These are phyloP conservation scores for Eupithecia dodoneata DNA, from an alignment of 2,888 invertebrate species.

Conservation along the genomic window DNA sequence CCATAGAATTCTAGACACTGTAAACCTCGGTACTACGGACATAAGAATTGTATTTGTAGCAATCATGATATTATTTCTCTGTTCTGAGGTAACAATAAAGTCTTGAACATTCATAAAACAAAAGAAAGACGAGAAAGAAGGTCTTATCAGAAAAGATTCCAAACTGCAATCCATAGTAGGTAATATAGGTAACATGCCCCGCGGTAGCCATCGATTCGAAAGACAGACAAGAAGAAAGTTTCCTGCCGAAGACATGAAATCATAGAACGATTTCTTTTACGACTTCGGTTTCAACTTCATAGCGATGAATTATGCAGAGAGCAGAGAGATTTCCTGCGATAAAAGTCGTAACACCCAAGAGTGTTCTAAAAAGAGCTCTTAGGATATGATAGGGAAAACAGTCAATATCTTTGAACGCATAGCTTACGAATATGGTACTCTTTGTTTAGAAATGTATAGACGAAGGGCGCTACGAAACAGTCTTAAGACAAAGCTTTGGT, in stretches of 20 bases:
- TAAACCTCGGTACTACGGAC: not conserved
- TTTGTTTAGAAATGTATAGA: slow-evolving; percentile 39
- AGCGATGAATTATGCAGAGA: slow-evolving; percentile 83
- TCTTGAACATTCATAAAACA: slow-evolving; percentile 13
- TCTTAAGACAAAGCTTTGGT: not conserved
- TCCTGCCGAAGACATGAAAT: slow-evolving; percentile 80
- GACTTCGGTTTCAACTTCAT: slow-evolving; percentile 84
- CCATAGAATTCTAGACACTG: not conserved
- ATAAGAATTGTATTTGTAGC: not conserved
- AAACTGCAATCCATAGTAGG: slow-evolving; percentile 57
- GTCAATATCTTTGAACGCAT: slow-evolving; percentile 40
- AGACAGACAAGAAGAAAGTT: slow-evolving; percentile 78
- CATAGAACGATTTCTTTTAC: slow-evolving; percentile 84
- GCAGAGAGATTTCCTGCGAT: slow-evolving; percentile 82
- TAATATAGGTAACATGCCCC: slow-evolving; percentile 58
- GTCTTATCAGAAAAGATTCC: slow-evolving; percentile 35
- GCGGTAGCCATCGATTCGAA: slow-evolving; percentile 71
- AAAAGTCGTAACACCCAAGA: slow-evolving; percentile 81
- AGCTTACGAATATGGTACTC: slow-evolving; percentile 38
- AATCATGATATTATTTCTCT: not conserved
- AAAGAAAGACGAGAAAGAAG: slow-evolving; percentile 27
- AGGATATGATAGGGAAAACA: slow-evolving; percentile 63
- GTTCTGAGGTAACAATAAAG: not conserved
- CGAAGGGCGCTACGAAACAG: slow-evolving; percentile 11
- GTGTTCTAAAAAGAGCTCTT: slow-evolving; percentile 77